phyloP scores from a whole-genome alignment of 2,113 vertebrate species.

The Paramormyrops kingsleyae region DNA sequence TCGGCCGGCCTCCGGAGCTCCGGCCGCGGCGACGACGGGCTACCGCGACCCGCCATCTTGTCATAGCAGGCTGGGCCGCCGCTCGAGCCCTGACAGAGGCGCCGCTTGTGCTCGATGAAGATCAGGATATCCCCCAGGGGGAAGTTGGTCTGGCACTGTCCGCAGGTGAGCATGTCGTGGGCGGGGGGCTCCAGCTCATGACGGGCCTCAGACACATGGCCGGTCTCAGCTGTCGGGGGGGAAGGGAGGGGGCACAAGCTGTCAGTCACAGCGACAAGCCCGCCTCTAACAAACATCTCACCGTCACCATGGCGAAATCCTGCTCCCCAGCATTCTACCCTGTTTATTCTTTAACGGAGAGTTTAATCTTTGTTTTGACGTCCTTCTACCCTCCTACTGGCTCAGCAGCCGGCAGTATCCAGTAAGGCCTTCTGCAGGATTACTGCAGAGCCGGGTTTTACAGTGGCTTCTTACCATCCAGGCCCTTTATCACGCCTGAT shows the following conservation, averaged over 20 bases:
- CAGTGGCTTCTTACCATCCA: not conserved
- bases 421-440: not conserved
- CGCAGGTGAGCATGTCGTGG: conserved; percentile 94
- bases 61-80: conserved; percentile 69
- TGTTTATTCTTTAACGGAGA: not conserved
- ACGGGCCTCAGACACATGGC: conserved; percentile 79
- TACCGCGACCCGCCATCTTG: conserved; percentile 80
- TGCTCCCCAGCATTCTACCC: not conserved
- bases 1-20: conserved; percentile 82
- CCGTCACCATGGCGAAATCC: conserved; percentile 4
- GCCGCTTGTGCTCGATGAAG: conserved; percentile 98
- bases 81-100: conserved; percentile 75
- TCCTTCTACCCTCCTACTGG: not conserved
- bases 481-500: not conserved
- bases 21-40: conserved; percentile 67
- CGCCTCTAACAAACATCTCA: conserved; percentile 3
- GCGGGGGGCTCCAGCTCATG: conserved; percentile 63
- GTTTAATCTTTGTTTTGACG: not conserved
- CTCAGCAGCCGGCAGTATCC: not conserved
- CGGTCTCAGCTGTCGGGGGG: conserved; percentile 71
- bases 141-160: conserved; percentile 99
- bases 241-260: conserved; percentile 25
- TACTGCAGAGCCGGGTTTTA: not conserved
- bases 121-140: conserved; percentile 95
- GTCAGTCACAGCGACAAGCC: not conserved